phyloP scores from a whole-genome alignment of 1,140 invertebrate species.

The Heliconius nattereri region DNA sequence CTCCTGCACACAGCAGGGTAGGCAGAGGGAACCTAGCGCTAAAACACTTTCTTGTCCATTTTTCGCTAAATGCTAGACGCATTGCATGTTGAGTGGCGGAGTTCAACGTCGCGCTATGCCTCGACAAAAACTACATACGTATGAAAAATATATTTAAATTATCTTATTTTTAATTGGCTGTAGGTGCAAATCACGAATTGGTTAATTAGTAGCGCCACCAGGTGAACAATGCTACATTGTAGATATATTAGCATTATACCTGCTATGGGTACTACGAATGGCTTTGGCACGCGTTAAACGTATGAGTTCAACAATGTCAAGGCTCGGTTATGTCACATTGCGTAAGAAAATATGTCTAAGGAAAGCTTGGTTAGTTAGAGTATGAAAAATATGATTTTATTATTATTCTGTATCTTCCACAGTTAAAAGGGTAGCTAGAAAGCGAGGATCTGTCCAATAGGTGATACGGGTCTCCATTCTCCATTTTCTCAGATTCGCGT shows the following conservation, averaged over 20 bases:
- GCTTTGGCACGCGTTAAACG: slow-evolving; percentile 51
- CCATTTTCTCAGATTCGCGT: too few relatives aligned
- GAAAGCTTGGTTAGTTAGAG: slow-evolving; percentile 37
- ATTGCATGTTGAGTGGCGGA: too few relatives aligned
- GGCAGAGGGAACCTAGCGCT: too few relatives aligned
- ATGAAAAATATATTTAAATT: neutral
- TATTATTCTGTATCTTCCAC: neutral
- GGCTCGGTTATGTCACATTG: slow-evolving; percentile 66
- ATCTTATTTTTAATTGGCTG: neutral
- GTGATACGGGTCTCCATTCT: too few relatives aligned
- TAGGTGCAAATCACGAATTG: neutral
- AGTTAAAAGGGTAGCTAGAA: too few relatives aligned
- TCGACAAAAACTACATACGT: too few relatives aligned
- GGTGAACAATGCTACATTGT: neutral
- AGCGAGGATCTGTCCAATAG: too few relatives aligned
- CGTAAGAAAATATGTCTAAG: slow-evolving; percentile 46
- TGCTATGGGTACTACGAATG: neutral
- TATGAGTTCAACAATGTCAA: slow-evolving; percentile 75
- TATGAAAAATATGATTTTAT: neutral
- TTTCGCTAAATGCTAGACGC: too few relatives aligned
- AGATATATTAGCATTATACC: neutral
- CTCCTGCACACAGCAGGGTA: too few relatives aligned
- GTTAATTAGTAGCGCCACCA: neutral
- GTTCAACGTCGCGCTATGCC: too few relatives aligned
- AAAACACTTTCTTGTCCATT: too few relatives aligned